Conservation (phyloP, 2,113 vertebrate species). For the Meles meles region DNA sequence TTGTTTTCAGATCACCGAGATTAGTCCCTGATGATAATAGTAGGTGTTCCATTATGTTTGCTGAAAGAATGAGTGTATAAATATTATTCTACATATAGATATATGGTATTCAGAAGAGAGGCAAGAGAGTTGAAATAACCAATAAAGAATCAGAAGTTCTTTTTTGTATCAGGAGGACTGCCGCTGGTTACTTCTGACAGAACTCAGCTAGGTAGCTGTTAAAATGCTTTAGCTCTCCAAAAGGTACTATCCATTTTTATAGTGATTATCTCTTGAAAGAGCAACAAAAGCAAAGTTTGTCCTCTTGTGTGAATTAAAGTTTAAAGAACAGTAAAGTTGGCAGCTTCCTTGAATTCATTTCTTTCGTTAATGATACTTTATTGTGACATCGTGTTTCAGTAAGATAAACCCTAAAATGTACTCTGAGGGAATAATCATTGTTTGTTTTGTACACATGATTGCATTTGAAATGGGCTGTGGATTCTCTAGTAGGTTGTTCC, state of each 20-base stretch:
- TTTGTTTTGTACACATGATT: background rate
- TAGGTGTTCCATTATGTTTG: background rate
- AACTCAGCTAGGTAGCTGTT: background rate
- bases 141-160: background rate
- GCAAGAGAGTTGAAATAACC: background rate
- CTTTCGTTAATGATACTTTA: background rate
- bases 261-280: background rate
- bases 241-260: background rate
- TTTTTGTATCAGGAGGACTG: background rate
- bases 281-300: background rate
- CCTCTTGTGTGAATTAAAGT: constrained; percentile 2
- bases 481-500: background rate
- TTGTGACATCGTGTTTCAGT: background rate
- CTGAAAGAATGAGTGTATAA: background rate
- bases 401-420: background rate
- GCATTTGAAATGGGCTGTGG: background rate
- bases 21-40: background rate
- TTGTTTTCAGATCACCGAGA: background rate
- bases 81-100: background rate
- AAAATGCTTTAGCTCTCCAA: background rate
- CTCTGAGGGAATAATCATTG: background rate
- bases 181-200: background rate
- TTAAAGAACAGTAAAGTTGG: background rate
- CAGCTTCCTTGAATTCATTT: background rate
- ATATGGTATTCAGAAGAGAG: background rate